These are phyloP conservation scores for Pelecanus crispus DNA, from an alignment of 2,113 vertebrate genomes.

Conservation along the genomic window DNA sequence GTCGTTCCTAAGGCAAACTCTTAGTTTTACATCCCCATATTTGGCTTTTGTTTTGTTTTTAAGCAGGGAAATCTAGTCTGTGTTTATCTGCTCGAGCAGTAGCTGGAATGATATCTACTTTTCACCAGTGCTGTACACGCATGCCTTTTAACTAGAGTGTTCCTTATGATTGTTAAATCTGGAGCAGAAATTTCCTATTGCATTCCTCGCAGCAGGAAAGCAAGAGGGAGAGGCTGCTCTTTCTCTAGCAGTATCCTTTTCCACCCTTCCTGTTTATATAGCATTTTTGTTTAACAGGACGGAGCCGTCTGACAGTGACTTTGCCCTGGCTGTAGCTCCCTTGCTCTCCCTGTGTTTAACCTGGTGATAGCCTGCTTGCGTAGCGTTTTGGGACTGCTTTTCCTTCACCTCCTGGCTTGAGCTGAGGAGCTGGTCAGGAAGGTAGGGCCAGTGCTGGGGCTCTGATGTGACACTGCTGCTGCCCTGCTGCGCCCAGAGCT, in stretches of 20 bases:
- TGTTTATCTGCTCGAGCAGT: neutral
- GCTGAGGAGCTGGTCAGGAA: neutral
- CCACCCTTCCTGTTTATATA: slow-evolving; percentile 66
- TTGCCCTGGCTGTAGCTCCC: neutral
- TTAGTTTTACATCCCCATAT: neutral
- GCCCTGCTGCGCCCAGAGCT: neutral
- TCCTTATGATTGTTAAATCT: slow-evolving; percentile 32
- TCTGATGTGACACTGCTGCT: neutral
- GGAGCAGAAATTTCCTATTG: slow-evolving; percentile 47
- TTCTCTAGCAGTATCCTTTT: slow-evolving; percentile 35
- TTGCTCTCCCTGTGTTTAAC: neutral
- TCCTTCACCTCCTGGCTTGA: neutral
- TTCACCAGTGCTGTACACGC: neutral
- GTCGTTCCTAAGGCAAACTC: neutral
- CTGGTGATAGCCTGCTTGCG: rapidly evolving
- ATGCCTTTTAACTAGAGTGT: neutral
- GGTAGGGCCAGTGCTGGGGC: neutral
- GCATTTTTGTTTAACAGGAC: slow-evolving; percentile 17
- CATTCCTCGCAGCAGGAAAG: slow-evolving; percentile 46
- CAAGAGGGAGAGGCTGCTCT: slow-evolving; percentile 40
- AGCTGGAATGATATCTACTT: neutral
- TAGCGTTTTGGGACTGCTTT: neutral
- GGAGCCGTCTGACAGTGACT: neutral
- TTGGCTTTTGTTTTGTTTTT: slow-evolving; percentile 30
- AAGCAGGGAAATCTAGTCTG: neutral